These are phyloP conservation scores for Eupleurogrammus muticus DNA, from an alignment of 2,797 vertebrate genomes.

Conservation along the genomic window DNA sequence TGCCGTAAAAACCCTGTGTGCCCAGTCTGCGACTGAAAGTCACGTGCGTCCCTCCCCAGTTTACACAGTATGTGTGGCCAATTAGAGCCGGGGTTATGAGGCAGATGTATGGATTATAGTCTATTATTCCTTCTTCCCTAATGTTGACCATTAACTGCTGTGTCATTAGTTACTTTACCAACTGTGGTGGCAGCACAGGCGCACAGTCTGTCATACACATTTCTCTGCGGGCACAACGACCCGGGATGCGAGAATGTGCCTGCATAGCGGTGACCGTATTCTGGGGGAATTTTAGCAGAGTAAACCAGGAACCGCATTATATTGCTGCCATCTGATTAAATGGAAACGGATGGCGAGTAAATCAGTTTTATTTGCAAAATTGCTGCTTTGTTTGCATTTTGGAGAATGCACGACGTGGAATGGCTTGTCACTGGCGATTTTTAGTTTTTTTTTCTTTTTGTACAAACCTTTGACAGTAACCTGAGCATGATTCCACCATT, in stretches of 20 bases:
- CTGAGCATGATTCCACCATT: constrained; percentile 21
- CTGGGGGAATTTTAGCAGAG: constrained; percentile 41
- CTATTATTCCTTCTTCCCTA: constrained; percentile 79
- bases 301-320: constrained; percentile 62
- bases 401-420: constrained; percentile 2
- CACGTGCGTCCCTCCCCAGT: constrained; percentile 53
- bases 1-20: constrained; percentile 76
- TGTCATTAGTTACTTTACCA: constrained; percentile 81
- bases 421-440: constrained; percentile 6
- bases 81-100: constrained; percentile 83
- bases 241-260: constrained; percentile 57
- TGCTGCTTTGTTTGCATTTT: constrained; percentile 12
- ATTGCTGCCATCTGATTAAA: constrained; percentile 64
- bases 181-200: constrained; percentile 75
- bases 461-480: constrained; percentile 14
- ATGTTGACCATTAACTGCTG: constrained; percentile 80
- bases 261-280: constrained; percentile 62
- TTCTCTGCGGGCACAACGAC: constrained; percentile 59
- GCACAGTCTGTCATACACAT: constrained; percentile 72
- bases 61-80: constrained; percentile 84
- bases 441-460: constrained; percentile 4
- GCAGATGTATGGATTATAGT: constrained; percentile 82
- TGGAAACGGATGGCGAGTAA: constrained; percentile 39
- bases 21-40: constrained; percentile 63
- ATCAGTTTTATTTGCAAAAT: constrained; percentile 30